Evolutionary conservation across 1,140 invertebrate species (phyloP).

Genomic region (Drosophila bocki): DNA sequence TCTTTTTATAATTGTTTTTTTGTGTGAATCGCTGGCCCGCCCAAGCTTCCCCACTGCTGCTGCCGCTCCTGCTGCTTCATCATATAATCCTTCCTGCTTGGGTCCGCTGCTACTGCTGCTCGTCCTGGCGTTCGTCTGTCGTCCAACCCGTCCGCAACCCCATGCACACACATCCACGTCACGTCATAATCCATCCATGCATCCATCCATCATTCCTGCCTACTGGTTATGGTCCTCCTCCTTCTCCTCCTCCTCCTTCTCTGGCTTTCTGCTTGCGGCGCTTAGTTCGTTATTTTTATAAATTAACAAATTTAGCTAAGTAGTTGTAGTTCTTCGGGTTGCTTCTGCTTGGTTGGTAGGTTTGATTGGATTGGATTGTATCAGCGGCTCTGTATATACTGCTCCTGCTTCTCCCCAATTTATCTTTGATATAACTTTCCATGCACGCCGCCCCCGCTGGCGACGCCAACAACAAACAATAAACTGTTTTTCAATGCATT

Average conservation of each 20-base stretch:
- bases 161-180: constrained; percentile 36
- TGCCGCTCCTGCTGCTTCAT: constrained; percentile 17
- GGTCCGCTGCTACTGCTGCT: constrained; percentile 29
- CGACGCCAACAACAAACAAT: constrained; percentile 47
- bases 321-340: constrained; percentile 77
- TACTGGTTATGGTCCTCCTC: constrained; percentile 12
- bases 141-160: constrained; percentile 41
- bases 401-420: constrained; percentile 23
- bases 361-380: constrained; percentile 70
- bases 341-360: constrained; percentile 61
- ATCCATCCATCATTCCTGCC: constrained; percentile 69
- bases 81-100: constrained; percentile 27
- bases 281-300: constrained; percentile 82
- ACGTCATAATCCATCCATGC: constrained; percentile 41
- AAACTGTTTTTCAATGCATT: constrained; percentile 55
- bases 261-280: constrained; percentile 56
- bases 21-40: constrained; percentile 70
- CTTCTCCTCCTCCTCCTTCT: background rate
- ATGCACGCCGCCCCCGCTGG: constrained; percentile 25
- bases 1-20: constrained; percentile 48
- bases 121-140: constrained; percentile 49
- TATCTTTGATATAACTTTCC: constrained; percentile 53
- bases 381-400: constrained; percentile 45
- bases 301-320: constrained; percentile 84
- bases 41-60: constrained; percentile 44